Evolutionary conservation across 2,797 vertebrate genomes (phyloP), one percentile per base, ranked within the genome.

Genomic region (Peromyscus aztecus): DNA sequence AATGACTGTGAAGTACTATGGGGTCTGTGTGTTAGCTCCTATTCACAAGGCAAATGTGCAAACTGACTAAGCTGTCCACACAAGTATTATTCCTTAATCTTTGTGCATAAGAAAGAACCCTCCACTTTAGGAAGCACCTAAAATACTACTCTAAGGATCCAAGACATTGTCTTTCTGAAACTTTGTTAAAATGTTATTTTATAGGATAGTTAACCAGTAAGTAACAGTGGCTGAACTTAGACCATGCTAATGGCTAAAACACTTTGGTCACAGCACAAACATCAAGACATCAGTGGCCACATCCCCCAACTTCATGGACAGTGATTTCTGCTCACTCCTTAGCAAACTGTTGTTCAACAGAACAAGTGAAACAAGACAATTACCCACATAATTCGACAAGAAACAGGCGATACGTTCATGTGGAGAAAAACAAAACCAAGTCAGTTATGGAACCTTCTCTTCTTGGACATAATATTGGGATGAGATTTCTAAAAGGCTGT

Each of bases 241-340:
- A 90, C 92, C 85, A 91, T 57, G 52, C 17, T 63, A 81, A 85
- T 24, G 88, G 43, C 52, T 88, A 85, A 71, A 95, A n/a, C 46
- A 63, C 49, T 85, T 77, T 61, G 40, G n/a, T 29, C 71, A 90
- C 31, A 43, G 55, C 52, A 76, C 12, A 31, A 4, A 63, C 3
- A 73, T 24, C 73, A 40, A 88, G 71, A 80, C 87, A 55, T 78
- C 94, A 90, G 24, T 17, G 24, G 89, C 2, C 55, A 12, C n/a
- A 6, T 11, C 43, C 19, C 40, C 43, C n/a, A 34, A n/a, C 19
- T 85, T 71, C 0, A 24, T 59, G 23, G 96, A 59, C 34, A 55
- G 16, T 43, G 19, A 29, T 65, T 49, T 85, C 63, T 92, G 7
- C 76, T 92, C 8, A 77, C 29, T 80, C 3, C 27, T 71, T 46